Evolutionary conservation across 64 coral and sea anemone species (phyloP), one percentile per base, ranked within the genome.

Genomic region (Cladopsammia gracilis): DNA sequence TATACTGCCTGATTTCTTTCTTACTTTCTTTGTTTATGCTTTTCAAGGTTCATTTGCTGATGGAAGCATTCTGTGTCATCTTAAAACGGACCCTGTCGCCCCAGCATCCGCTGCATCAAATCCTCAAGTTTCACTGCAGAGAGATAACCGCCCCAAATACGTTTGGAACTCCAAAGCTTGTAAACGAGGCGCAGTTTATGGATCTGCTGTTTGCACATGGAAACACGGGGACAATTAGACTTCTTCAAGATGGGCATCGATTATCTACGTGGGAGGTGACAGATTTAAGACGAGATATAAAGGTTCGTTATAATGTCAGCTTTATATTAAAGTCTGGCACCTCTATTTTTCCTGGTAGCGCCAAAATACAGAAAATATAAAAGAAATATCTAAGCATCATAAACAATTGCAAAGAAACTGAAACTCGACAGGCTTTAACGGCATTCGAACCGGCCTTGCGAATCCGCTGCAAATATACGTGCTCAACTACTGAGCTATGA

Each of bases 51-150:
- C 94, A 96, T 68, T 80, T 66, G 44, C 58, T 92, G 5, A 75
- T 87, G 42, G 94, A 96, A 51, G 77, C 89, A 47, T 78, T 96
- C 14, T 96, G 94, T 44, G 25, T 96, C 4, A 54, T 52, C 15
- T 50, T 96, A 4, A 26, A 96, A 77, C 76, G 94, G n/a, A 85
- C 86, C 26, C 26, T 96, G 5, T 70, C 94, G 51, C 3, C 70
- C 11, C n/a, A 62, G 6, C 94, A 96, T 51, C 94, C 94, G 6
- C 52, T 96, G 82, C 25, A 92, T 48, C 70, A 88, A 45, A 92
- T 96, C 0, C 81, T 96, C 7, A 87, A 90, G 75, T 96, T 62
- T 79, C 94, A 96, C 57, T 96, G 94, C 66, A 62, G 89, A 10
- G 94, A 90, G 10, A 25, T 96, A 4, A 23, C 62, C 11, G 62